Conservation (phyloP, 1,140 invertebrate species). For the Drosophila kurseongensis region DNA sequence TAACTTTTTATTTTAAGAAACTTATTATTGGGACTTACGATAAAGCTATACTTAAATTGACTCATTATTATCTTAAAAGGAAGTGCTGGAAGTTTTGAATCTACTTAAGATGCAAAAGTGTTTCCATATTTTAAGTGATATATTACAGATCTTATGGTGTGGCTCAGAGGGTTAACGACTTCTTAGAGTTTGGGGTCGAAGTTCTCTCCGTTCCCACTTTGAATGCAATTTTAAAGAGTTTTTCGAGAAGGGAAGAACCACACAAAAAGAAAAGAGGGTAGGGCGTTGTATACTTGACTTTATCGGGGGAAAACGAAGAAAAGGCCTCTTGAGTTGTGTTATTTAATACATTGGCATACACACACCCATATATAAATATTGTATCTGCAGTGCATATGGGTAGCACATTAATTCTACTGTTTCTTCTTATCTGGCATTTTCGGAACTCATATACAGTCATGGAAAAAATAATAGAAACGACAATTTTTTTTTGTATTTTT, state of each 20-base stretch:
- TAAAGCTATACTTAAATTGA: too few species aligned
- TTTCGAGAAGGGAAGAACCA: slow-evolving; percentile 6
- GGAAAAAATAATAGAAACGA: too few species aligned
- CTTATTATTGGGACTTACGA: too few species aligned
- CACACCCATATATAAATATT: slow-evolving; percentile 10
- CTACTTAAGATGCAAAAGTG: neutral
- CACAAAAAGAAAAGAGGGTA: slow-evolving; percentile 8
- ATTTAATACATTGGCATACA: slow-evolving; percentile 25
- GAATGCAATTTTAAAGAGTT: slow-evolving; percentile 36
- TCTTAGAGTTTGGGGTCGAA: slow-evolving; percentile 22
- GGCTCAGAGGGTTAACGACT: slow-evolving; percentile 27
- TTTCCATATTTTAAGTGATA: neutral
- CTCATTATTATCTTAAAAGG: too few species aligned
- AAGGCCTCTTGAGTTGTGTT: slow-evolving; percentile 25
- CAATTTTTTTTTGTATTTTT: too few species aligned
- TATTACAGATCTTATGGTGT: slow-evolving; percentile 7
- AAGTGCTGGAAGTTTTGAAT: too few species aligned
- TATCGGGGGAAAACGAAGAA: slow-evolving; percentile 23
- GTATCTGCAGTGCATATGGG: slow-evolving; percentile 11
- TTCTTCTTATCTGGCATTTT: slow-evolving; percentile 26
- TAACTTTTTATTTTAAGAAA: neutral
- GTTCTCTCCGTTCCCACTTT: slow-evolving; percentile 7
- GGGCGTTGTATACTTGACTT: slow-evolving; percentile 19
- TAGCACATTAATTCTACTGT: slow-evolving; percentile 21
- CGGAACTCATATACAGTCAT: too few species aligned